Evolutionary conservation across 1,140 invertebrate species (phyloP).

Genomic region (Drosophila sechellia): DNA sequence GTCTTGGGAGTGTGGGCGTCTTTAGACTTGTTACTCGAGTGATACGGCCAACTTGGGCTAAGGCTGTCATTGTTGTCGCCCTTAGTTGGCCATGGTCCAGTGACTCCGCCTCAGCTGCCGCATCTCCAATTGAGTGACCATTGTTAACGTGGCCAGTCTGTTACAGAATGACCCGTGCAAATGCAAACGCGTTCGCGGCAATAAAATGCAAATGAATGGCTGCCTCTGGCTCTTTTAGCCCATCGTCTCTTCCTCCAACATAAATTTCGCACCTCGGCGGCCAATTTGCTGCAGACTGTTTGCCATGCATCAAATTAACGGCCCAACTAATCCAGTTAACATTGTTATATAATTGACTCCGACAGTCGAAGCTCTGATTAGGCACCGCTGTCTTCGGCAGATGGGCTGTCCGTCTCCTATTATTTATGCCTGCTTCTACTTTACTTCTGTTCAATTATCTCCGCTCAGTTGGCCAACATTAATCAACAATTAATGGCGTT

Average conservation of each 20-base stretch:
- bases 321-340: conserved; percentile 74
- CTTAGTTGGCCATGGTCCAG: conserved; percentile 74
- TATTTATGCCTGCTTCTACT: conserved; percentile 57
- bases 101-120: conserved; percentile 26
- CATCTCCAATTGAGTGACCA: conserved; percentile 75
- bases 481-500: conserved; percentile 72
- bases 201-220: conserved; percentile 82
- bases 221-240: conserved; percentile 16
- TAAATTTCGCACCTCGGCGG: conserved; percentile 68
- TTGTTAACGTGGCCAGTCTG: conserved; percentile 68
- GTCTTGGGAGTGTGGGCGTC: conserved; percentile 18
- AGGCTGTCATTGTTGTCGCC: conserved; percentile 70
- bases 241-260: conserved; percentile 13
- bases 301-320: conserved; percentile 73
- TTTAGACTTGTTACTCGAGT: conserved; percentile 24
- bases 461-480: conserved; percentile 44
- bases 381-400: conserved; percentile 8
- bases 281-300: conserved; percentile 65
- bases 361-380: conserved; percentile 50
- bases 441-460: conserved; percentile 53
- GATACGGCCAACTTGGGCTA: conserved; percentile 27
- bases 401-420: conserved; percentile 24
- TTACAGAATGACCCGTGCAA: conserved; percentile 82
- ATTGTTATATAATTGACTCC: conserved; percentile 73
- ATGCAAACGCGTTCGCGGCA: conserved; percentile 56